Conservation (phyloP, 2,113 vertebrate species). For the Cynopterus brachyotis region DNA sequence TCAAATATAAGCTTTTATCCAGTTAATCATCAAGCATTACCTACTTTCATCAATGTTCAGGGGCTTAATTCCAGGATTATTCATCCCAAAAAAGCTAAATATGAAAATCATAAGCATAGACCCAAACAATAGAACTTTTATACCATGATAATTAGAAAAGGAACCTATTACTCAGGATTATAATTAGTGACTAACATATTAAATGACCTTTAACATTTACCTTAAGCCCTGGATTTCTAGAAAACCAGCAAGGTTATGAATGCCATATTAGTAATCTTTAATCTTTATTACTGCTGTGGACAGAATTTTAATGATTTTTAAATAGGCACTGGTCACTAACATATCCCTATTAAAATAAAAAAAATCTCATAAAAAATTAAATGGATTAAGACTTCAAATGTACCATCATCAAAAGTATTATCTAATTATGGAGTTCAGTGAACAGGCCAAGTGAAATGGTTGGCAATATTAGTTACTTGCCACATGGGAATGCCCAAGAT, state of each 20-base stretch:
- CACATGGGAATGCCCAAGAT: slow-evolving; percentile 90
- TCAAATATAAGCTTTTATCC: slow-evolving; percentile 84
- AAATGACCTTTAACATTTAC: slow-evolving; percentile 95
- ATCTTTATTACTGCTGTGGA: slow-evolving; percentile 90
- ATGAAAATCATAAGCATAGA: slow-evolving; percentile 84
- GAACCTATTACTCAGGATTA: slow-evolving; percentile 91
- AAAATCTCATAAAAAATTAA: slow-evolving; percentile 93
- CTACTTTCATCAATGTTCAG: slow-evolving; percentile 84
- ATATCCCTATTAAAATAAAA: slow-evolving; percentile 90
- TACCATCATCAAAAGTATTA: slow-evolving; percentile 95
- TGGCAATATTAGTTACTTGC: slow-evolving; percentile 91
- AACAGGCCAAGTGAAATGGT: slow-evolving; percentile 89
- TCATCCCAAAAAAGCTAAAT: slow-evolving; percentile 85
- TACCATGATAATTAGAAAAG: slow-evolving; percentile 90
- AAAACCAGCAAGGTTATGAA: slow-evolving; percentile 90
- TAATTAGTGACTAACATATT: slow-evolving; percentile 93
- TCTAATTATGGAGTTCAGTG: slow-evolving; percentile 97
- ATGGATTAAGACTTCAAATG: slow-evolving; percentile 98
- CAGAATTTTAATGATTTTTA: slow-evolving; percentile 92
- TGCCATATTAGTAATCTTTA: slow-evolving; percentile 92
- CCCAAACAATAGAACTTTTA: slow-evolving; percentile 91
- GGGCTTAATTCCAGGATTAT: slow-evolving; percentile 88
- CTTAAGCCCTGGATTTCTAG: slow-evolving; percentile 87
- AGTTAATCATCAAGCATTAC: slow-evolving; percentile 89
- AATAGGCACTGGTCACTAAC: slow-evolving; percentile 89